A percentile compares a stretch with the other conserved stretches of the same genome.
These are phyloP conservation scores for Orthonyx spaldingii DNA, from an alignment of 2,113 vertebrate species.

Conservation along the genomic window DNA sequence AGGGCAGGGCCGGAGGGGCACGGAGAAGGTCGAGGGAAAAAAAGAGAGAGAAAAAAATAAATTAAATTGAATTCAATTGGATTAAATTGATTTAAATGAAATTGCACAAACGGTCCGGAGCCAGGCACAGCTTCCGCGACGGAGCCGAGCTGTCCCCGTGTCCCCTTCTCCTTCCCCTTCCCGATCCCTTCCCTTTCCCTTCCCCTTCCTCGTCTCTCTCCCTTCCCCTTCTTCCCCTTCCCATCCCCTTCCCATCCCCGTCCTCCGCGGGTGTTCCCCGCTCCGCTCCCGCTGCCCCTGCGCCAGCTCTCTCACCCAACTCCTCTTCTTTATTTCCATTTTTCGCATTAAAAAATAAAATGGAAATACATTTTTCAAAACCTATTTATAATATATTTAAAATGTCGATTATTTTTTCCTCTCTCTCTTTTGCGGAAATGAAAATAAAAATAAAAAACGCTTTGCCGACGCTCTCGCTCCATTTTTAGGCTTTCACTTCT, in stretches of 20 bases:
- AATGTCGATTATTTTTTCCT: not conserved
- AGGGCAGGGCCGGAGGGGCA: not conserved
- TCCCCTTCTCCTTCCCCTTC: not conserved
- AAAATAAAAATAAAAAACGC: not conserved
- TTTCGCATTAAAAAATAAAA: not conserved
- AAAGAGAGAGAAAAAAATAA: not conserved
- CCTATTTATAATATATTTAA: not conserved
- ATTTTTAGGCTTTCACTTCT: not conserved
- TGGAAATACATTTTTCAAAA: not conserved
- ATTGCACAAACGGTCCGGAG: not conserved
- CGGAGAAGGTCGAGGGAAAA: accelerated
- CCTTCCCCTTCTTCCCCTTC: too few relatives aligned
- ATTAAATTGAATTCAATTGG: not conserved
- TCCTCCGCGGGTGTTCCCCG: not conserved
- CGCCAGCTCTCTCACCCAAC: not conserved
- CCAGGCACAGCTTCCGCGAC: not conserved
- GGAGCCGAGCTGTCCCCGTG: not conserved
- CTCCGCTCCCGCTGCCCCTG: not conserved
- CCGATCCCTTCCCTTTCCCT: not conserved
- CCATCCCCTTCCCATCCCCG: not conserved
- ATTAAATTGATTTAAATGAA: not conserved
- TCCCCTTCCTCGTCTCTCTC: not conserved
- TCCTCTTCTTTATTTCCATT: not conserved
- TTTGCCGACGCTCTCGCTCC: not conserved
- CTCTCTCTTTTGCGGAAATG: not conserved